phyloP scores from a whole-genome alignment of 1,140 invertebrate genomes.

The Coptotermes formosanus region DNA sequence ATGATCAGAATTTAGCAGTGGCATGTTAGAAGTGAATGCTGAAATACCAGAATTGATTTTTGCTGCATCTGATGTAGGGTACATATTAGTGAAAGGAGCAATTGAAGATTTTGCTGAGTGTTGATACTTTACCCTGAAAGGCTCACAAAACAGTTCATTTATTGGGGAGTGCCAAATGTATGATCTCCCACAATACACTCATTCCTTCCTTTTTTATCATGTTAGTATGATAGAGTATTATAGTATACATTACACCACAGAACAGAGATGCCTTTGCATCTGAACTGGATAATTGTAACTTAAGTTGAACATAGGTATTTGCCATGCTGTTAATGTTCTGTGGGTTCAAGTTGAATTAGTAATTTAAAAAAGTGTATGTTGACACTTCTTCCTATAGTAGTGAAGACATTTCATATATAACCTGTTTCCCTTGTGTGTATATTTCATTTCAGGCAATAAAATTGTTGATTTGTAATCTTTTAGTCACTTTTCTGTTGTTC shows the following conservation, averaged over 20 bases:
- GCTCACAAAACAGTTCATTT: neutral
- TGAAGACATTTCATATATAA: neutral
- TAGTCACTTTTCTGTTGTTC: too few relatives aligned
- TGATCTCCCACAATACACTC: neutral
- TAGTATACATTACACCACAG: neutral
- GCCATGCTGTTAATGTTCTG: neutral
- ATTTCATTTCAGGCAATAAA: too few relatives aligned
- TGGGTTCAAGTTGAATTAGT: neutral
- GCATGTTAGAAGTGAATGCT: neutral
- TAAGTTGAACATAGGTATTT: neutral
- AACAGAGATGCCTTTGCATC: constrained; percentile 6
- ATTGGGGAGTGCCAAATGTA: neutral
- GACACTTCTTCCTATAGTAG: neutral
- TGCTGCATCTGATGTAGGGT: too few relatives aligned
- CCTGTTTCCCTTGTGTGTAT: too few relatives aligned
- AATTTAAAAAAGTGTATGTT: neutral
- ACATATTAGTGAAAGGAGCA: too few relatives aligned
- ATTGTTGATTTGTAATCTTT: too few relatives aligned
- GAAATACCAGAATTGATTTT: neutral
- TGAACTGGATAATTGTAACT: neutral
- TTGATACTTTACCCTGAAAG: neutral
- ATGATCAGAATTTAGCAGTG: neutral
- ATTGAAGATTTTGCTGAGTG: neutral
- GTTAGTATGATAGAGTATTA: neutral
- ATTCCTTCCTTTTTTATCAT: neutral